phyloP scores from a whole-genome alignment of 2,113 vertebrate genomes.

The Apteryx mantelli region DNA sequence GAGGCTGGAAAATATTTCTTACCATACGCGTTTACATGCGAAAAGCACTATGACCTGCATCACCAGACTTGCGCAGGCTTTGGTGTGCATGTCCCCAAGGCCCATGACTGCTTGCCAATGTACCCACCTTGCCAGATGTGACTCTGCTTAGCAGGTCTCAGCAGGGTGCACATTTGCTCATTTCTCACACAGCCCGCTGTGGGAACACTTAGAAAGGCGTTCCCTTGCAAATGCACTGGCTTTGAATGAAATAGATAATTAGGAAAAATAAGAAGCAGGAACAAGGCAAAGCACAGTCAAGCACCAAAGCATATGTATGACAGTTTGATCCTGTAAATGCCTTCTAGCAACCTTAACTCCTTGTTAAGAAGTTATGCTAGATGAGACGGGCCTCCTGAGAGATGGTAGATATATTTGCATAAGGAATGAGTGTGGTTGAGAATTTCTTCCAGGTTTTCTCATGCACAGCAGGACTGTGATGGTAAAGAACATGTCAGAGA shows the following conservation, averaged over 20 bases:
- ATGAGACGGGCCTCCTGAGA: not conserved
- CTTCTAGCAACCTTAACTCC: not conserved
- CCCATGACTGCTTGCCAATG: not conserved
- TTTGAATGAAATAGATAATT: not conserved
- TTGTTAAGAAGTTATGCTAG: not conserved
- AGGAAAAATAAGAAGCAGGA: not conserved
- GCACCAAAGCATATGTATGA: not conserved
- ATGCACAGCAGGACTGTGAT: not conserved
- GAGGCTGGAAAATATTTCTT: no score
- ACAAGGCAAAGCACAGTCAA: not conserved
- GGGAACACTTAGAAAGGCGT: not conserved
- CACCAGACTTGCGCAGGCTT: not conserved
- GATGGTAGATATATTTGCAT: not conserved
- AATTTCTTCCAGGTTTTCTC: not conserved
- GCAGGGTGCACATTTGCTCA: accelerated
- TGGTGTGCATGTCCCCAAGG: not conserved
- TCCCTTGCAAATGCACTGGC: not conserved
- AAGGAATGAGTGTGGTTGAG: not conserved
- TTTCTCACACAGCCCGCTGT: no score
- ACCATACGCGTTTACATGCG: no score
- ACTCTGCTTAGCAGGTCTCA: not conserved
- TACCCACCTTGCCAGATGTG: not conserved
- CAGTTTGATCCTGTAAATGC: not conserved
- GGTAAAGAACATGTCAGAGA: not conserved
- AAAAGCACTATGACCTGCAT: not conserved